These are phyloP conservation scores for Meghimatium bilineatum DNA, from an alignment of 2,888 invertebrate genomes.

Conservation along the genomic window DNA sequence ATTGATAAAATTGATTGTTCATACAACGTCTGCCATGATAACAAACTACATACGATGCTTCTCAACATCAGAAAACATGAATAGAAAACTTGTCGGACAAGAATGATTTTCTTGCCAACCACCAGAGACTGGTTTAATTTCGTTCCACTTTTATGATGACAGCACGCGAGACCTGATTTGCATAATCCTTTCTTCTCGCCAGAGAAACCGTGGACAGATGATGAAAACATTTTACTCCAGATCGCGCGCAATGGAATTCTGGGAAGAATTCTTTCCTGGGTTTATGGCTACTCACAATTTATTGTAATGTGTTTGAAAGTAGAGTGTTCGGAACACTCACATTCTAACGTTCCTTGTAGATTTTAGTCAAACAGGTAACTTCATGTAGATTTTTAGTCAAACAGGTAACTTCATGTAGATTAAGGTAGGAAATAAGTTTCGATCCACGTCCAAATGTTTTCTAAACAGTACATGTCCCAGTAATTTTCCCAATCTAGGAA, in stretches of 20 bases:
- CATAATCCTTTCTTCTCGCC: conserved; percentile 24
- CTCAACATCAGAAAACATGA: not conserved
- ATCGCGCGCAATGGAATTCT: not conserved
- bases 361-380: no score
- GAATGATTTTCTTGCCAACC: not conserved
- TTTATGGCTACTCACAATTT: conserved; percentile 3
- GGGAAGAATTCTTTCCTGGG: not conserved
- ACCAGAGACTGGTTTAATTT: conserved; percentile 41
- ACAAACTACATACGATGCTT: not conserved
- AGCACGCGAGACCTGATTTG: conserved; percentile 30
- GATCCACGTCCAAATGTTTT: no score
- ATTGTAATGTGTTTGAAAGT: not conserved
- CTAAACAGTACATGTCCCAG: no score
- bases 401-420: no score
- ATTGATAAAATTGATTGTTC: not conserved
- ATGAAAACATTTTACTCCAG: conserved; percentile 25
- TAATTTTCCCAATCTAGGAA: no score
- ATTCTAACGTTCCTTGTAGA: no score
- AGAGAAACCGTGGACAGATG: not conserved
- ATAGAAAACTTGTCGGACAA: conserved; percentile 9
- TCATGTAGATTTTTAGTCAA: no score
- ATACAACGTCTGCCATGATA: not conserved
- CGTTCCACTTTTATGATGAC: conserved; percentile 42
- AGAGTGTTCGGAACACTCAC: no score
- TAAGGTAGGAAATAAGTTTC: no score